phyloP scores from a whole-genome alignment of 2,113 vertebrate genomes.

The Petaurus breviceps region DNA sequence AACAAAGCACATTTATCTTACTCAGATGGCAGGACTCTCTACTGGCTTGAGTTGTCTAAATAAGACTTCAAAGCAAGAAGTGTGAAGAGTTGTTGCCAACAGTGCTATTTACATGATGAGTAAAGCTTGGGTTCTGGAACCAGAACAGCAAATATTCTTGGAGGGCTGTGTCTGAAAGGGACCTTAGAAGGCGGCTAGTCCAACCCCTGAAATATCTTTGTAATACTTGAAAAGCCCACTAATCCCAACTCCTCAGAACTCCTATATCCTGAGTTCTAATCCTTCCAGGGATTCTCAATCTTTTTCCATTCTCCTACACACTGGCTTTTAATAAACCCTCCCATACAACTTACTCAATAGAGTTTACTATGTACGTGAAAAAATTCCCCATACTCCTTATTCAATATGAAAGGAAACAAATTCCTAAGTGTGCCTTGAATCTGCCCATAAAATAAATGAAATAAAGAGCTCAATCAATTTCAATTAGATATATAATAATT shows the following conservation, averaged over 20 bases:
- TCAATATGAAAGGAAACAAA: too few relatives aligned
- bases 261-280: too few relatives aligned
- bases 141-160: constrained; percentile 13
- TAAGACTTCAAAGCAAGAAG: constrained; percentile 34
- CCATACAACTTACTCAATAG: not conserved
- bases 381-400: too few relatives aligned
- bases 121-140: constrained; percentile 44
- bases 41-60: constrained; percentile 26
- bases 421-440: too few relatives aligned
- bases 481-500: too few relatives aligned
- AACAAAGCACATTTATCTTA: not conserved
- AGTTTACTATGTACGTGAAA: too few relatives aligned
- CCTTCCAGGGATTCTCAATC: not conserved
- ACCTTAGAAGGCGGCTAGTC: not conserved
- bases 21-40: not conserved
- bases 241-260: not conserved
- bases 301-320: not conserved
- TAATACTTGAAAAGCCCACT: too few relatives aligned
- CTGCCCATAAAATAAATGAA: too few relatives aligned
- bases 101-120: constrained; percentile 41
- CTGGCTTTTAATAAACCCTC: not conserved
- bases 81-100: not conserved
- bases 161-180: constrained; percentile 2
- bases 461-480: too few relatives aligned
- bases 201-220: not conserved